Evolutionary conservation across 2,797 vertebrate genomes (phyloP).

Genomic region (Protonibea diacanthus): DNA sequence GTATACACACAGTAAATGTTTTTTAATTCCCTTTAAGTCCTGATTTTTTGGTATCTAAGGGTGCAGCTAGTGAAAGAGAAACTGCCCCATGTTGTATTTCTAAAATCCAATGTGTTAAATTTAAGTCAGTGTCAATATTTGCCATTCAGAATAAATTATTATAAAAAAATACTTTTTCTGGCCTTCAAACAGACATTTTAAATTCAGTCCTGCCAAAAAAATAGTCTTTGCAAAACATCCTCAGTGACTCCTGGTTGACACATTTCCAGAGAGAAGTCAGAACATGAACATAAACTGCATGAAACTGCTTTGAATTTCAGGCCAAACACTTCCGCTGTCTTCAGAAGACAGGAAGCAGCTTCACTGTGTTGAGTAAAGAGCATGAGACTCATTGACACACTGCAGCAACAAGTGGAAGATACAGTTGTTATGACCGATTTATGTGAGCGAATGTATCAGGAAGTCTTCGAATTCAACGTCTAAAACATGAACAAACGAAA

Average conservation of each 20-base stretch:
- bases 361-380: conserved; percentile 7
- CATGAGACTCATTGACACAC: background rate
- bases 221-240: background rate
- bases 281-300: background rate
- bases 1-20: too few relatives aligned
- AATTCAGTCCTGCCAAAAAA: background rate
- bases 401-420: conserved; percentile 12
- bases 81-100: too few relatives aligned
- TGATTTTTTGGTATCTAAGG: too few relatives aligned
- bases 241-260: background rate
- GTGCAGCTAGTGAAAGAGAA: too few relatives aligned
- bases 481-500: conserved; percentile 72
- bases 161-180: background rate
- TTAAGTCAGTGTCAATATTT: background rate
- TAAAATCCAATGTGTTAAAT: background rate
- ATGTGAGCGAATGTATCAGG: background rate
- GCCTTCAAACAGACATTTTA: background rate
- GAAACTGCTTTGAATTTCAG: conserved; percentile 1
- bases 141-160: too few relatives aligned
- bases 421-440: background rate
- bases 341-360: conserved; percentile 60
- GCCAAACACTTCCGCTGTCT: conserved; percentile 42
- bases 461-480: background rate
- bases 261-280: background rate
- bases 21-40: too few relatives aligned